phyloP scores from a whole-genome alignment of 1,140 invertebrate species.

The Procambarus virginalis region DNA sequence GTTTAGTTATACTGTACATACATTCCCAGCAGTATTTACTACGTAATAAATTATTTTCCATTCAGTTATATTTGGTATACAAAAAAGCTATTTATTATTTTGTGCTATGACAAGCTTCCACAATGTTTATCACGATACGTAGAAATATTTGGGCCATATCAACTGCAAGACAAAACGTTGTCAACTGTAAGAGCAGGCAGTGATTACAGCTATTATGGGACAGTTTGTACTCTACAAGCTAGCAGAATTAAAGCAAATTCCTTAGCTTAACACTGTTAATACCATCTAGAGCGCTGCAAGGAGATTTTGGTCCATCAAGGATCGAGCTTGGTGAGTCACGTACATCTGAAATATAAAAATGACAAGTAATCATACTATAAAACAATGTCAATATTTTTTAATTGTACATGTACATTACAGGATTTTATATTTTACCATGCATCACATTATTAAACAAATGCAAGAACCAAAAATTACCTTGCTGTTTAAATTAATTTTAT shows the following conservation, averaged over 20 bases:
- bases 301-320: conserved; percentile 55
- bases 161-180: background rate
- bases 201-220: background rate
- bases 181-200: background rate
- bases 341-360: conserved; percentile 43
- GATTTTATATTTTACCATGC: too few relatives aligned
- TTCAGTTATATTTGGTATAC: too few relatives aligned
- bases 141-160: background rate
- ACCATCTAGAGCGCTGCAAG: conserved; percentile 53
- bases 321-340: conserved; percentile 53
- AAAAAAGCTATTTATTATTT: background rate
- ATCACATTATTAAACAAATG: too few relatives aligned
- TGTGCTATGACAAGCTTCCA: background rate
- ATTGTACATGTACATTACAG: too few relatives aligned
- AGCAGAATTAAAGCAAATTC: background rate
- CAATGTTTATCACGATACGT: background rate
- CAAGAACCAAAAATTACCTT: too few relatives aligned
- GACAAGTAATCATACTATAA: too few relatives aligned
- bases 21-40: background rate
- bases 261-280: conserved; percentile 14
- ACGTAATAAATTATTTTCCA: background rate
- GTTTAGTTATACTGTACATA: background rate
- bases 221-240: background rate
- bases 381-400: too few relatives aligned
- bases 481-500: too few relatives aligned